Evolutionary conservation across 2,797 vertebrate species (phyloP), one percentile per base, ranked within the genome.

Genomic region (Ambastaia sidthimunki): DNA sequence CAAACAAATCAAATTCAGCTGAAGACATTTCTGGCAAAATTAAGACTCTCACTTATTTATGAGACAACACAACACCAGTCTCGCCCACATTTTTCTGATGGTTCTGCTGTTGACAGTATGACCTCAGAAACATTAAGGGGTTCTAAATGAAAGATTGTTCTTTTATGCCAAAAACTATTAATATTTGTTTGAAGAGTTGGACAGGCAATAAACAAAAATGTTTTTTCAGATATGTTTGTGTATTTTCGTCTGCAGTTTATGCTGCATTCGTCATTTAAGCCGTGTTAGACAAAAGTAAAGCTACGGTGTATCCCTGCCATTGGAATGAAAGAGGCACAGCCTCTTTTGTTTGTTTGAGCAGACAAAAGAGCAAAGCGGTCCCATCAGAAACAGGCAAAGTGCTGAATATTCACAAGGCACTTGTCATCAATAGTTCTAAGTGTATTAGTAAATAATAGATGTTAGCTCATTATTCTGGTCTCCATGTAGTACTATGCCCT

Each of bases 401-500:
- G 71, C 70, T 71, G 82, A 82, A 82, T 25, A 48, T 83, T 57
- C 66, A 77, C 66, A 78, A 78, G 71, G 83, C 80, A 80, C 55
- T 65, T 65, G 79, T 71, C 47, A 69, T 78, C 69, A 65, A 54
- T 23, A 59, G 54, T 57, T 55, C 37, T 71, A 78, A 18, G 16
- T 31, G 66, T 44, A 55, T 31, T 48, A 74, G 13, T 48, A 73
- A 47, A 80, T 85, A 55, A 83, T 68, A 80, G 72, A 80, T 78
- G 66, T 67, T 66, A 79, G 55, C 63, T 82, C 69, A 63, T 74
- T 92, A 94, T 91, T 93, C 92, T 92, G 91, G 88, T 92, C 75
- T 92, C 91, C 55, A 18, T 66, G 90, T 89, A 91, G 90, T 92
- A 89, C 93, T 90, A 86, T 94, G 97, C 93, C 92, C 96, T 89